phyloP scores from a whole-genome alignment of 2,113 vertebrate species.

The Echinops telfairi region DNA sequence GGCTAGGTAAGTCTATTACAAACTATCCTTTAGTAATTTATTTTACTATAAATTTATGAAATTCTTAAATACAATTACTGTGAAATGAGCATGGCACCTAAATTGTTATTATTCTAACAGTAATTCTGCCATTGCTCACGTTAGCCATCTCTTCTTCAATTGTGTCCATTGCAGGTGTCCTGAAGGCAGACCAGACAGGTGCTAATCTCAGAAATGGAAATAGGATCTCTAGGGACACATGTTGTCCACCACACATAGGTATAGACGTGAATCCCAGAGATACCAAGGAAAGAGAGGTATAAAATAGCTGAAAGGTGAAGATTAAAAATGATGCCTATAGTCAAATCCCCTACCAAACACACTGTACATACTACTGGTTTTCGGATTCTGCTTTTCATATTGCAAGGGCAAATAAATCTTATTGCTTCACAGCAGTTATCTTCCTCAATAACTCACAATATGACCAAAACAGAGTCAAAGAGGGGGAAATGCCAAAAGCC shows the following conservation, averaged over 20 bases:
- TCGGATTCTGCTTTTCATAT: background rate
- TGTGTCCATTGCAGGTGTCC: background rate
- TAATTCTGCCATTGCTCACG: background rate
- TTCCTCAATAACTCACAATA: conserved; percentile 17
- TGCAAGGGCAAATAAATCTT: background rate
- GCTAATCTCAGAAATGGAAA: background rate
- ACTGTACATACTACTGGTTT: background rate
- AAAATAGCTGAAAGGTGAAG: conserved; percentile 28
- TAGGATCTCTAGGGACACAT: background rate
- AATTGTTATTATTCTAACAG: background rate
- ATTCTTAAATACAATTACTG: conserved; percentile 18
- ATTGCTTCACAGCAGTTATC: conserved; percentile 11
- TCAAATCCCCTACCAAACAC: background rate
- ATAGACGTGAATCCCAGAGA: background rate
- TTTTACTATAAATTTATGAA: conserved; percentile 4
- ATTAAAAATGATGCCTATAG: background rate
- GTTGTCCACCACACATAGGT: background rate
- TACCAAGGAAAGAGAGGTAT: background rate
- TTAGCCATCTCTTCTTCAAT: background rate
- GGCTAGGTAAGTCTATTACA: background rate
- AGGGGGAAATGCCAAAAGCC: background rate
- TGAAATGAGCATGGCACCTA: background rate
- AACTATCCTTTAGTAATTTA: conserved; percentile 37
- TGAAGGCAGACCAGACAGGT: conserved; percentile 4
- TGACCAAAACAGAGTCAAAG: background rate